Conservation (phyloP, 2,888 invertebrate species). For the Pristionchus entomophagus region DNA sequence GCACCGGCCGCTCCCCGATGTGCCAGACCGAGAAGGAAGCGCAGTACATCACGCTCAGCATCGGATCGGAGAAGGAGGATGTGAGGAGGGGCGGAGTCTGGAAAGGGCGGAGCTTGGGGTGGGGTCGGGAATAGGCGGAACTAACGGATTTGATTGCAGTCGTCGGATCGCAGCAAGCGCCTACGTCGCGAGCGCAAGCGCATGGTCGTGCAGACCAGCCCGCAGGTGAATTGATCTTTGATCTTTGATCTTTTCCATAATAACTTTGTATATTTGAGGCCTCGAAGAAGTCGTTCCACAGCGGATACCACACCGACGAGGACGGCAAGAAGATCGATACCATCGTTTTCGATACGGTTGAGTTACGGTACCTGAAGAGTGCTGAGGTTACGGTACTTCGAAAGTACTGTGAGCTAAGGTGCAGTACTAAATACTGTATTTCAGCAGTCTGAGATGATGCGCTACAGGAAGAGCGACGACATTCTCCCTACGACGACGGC, state of each 20-base stretch:
- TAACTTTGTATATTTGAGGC: background rate
- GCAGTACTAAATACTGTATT: no score
- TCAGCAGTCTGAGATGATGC: slow-evolving; percentile 11
- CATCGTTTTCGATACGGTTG: slow-evolving; percentile 12
- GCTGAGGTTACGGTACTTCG: background rate
- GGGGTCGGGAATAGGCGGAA: background rate
- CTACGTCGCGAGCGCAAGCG: slow-evolving; percentile 16
- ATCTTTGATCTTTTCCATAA: no score
- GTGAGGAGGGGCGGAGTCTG: background rate
- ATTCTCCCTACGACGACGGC: background rate
- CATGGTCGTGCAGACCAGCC: slow-evolving; percentile 29
- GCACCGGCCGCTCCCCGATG: background rate
- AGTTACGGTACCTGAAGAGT: no score
- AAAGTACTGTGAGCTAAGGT: background rate
- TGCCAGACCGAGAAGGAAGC: background rate
- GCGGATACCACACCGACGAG: background rate
- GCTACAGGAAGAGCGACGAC: slow-evolving; percentile 12
- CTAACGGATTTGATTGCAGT: background rate
- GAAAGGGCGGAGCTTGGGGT: background rate
- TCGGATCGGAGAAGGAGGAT: background rate
- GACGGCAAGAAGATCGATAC: slow-evolving; percentile 21
- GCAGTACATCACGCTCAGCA: slow-evolving; percentile 26
- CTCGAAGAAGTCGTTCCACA: background rate
- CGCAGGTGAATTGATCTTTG: background rate
- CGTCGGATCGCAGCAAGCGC: background rate